Base-by-base conservation (phyloP, 2,888 invertebrate genomes). In the Caenorhabditis sulstoni region DNA sequence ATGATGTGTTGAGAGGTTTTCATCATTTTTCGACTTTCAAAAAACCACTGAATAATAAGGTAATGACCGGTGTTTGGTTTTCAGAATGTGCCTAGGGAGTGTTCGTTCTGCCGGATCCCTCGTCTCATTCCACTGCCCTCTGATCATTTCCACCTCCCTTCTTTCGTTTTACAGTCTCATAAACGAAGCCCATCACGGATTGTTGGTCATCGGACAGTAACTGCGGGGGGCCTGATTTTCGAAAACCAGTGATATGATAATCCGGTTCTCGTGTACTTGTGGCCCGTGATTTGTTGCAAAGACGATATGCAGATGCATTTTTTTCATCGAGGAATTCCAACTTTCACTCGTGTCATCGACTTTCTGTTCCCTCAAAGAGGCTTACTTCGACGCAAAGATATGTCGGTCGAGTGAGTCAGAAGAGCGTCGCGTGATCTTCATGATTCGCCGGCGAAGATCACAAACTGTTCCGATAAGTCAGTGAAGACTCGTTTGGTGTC, bases 151-250 rank as follows among this genome's bases (percentile, higher is more conserved):
- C 16, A 49, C 49, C 39, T 58, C 58, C 50, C 67, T 49, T 67
- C 58, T 67, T 67, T n/a, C n/a, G n/a, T n/a, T 58, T 70, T 68
- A 61, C 70, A 53, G 55, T 52, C 53, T 62, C 70, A 61, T 70
- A 70, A 70, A 70, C 53, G 61, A 61, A 35, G 50, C 58, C 66
- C 49, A 22, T 49, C 39, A 55, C 37, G 41, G 57, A 41, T 39
- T 62, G 61, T 62, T 61, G 61, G 70, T 61, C 70, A 70, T 18
- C 35, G 59, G 61, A 45, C 35, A 66, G 39, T 23, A 49, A 14
- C 14, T 41, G 14, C 11, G 11, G 41, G 18, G 14, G 39, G 9
- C 23, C 50, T 39, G 50, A 50, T 70, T 61, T 55, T 16, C 55
- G 55, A 70, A 41, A 70, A 57, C 57, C 57, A 62, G 47, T 62